Evolutionary conservation across 2,888 invertebrate genomes (phyloP).

Genomic region (Amphipoea lucens): DNA sequence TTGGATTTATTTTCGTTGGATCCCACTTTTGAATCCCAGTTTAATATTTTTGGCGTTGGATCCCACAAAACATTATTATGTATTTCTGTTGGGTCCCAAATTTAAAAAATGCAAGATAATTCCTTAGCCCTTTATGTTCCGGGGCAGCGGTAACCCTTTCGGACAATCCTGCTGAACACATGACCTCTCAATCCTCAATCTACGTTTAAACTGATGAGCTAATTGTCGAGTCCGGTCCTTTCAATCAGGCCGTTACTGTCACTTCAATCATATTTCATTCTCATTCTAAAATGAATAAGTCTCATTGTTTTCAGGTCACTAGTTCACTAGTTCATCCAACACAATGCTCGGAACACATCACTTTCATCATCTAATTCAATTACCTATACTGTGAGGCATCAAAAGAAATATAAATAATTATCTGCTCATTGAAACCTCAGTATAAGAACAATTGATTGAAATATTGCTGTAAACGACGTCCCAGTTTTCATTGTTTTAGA

Average conservation of each 20-base stretch:
- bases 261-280: neutral
- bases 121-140: no score
- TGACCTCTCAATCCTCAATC: no score
- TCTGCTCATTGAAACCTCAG: constrained; percentile 23
- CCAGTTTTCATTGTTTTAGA: constrained; percentile 35
- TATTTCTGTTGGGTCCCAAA: no score
- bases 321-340: constrained; percentile 27
- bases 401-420: constrained; percentile 47
- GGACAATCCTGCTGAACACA: no score
- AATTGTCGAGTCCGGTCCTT: no score
- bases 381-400: constrained; percentile 25
- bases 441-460: constrained; percentile 47
- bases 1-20: no score
- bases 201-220: no score
- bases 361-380: constrained; percentile 40
- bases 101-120: no score
- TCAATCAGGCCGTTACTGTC: neutral
- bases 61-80: no score
- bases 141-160: no score
- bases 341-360: constrained; percentile 38
- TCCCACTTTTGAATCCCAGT: no score
- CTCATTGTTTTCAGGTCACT: constrained; percentile 42
- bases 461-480: constrained; percentile 9
- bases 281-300: neutral
- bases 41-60: no score